Conservation (phyloP, 2,797 vertebrate genomes). For the Phalanger gymnotis region DNA sequence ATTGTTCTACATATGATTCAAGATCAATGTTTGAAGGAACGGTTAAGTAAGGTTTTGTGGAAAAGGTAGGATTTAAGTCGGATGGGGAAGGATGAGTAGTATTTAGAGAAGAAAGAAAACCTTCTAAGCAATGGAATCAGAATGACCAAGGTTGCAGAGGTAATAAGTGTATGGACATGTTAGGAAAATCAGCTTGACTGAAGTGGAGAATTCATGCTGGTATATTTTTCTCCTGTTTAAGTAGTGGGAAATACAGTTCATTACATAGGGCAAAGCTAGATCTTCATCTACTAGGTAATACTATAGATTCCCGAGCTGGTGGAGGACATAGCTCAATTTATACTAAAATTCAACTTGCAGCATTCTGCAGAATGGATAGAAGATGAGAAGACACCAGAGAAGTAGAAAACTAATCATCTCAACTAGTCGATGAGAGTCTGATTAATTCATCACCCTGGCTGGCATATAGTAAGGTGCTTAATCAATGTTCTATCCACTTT, state of each 20-base stretch:
- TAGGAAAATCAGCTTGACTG: not conserved
- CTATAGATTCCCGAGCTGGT: not conserved
- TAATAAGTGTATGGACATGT: not conserved
- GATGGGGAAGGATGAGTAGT: not conserved
- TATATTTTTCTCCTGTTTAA: not conserved
- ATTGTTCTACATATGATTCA: not conserved
- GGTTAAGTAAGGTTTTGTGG: not conserved
- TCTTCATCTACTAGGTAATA: not conserved
- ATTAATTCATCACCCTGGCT: constrained; percentile 1
- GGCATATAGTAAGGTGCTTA: constrained; percentile 69
- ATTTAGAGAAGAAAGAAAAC: not conserved
- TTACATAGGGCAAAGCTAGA: not conserved
- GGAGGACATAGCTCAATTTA: not conserved
- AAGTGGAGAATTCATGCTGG: not conserved
- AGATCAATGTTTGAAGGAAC: not conserved
- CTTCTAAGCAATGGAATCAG: not conserved
- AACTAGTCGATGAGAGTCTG: not conserved
- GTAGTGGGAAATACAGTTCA: not conserved
- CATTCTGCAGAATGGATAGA: not conserved
- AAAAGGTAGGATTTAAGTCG: not conserved
- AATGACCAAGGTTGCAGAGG: not conserved
- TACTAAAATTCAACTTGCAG: not conserved
- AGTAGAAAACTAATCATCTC: not conserved
- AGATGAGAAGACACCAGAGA: not conserved
- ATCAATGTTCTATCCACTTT: not conserved